Evolutionary conservation across 2,113 vertebrate species (phyloP), one percentile per base, ranked within the genome.

Genomic region (Myxocyprinus asiaticus): DNA sequence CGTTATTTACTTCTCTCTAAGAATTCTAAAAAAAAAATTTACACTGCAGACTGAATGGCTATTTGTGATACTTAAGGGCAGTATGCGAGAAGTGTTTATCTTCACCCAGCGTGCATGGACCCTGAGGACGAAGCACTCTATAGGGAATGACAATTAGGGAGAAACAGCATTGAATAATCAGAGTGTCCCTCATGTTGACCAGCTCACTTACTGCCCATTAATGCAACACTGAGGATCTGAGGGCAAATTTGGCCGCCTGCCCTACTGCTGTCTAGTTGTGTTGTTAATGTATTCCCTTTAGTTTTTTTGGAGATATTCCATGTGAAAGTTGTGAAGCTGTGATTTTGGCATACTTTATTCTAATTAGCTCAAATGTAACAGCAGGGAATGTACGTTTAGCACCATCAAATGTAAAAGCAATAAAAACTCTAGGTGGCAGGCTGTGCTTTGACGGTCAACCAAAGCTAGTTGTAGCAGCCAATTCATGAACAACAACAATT

Each of bases 191-290:
- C 6, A 9, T 4, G 33, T 48, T 76, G 71, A 83, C 67, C 77
- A 76, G 71, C 61, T 71, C 79, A 76, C 58, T 76, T 76, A 79
- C 68, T 15, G 61, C 51, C 68, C 78, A 64, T 71, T 79, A 72
- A 64, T 72, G 61, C 33, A 12, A 44, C 53, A 42, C 64, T 68
- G 65, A 76, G 65, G 22, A 9, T 55, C 55, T 7, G 22, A 64
- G 4, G 17, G 51, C 3, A 33, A 50, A 15, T 75, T 72, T 72
- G 78, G 50, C 67, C 0, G 7, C 22, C 43, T 72, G 68, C 68
- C 68, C 61, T 65, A 33, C 12, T 44, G 10, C 51, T n/a, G 22
- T 44, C 51, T 50, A 33, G 48, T 62, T 45, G 4, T 10, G 15
- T 44, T 43, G n/a, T 63, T 50, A 7, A 62, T 44, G 14, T 3